Evolutionary conservation across 2,888 invertebrate species (phyloP).

Genomic region (Metellina segmentata): DNA sequence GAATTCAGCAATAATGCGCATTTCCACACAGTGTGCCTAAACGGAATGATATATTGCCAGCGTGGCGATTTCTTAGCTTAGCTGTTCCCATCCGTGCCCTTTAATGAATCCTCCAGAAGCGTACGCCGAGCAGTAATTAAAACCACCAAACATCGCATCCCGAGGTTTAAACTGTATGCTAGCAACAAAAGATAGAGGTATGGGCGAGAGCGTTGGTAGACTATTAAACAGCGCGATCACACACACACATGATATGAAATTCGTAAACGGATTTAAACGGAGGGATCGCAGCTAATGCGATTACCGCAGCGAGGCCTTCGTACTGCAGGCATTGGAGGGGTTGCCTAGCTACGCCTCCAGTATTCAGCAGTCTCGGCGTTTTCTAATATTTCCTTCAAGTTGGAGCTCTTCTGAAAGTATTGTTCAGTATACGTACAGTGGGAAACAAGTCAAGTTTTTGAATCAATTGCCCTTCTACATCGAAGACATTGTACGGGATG

Average conservation of each 20-base stretch:
- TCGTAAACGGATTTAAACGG: conserved; percentile 51
- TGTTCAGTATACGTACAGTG: background rate
- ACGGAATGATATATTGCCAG: background rate
- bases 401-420: background rate
- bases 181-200: conserved; percentile 40
- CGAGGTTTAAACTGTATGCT: conserved; percentile 47
- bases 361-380: background rate
- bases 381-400: conserved; percentile 19
- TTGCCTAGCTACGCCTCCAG: conserved; percentile 52
- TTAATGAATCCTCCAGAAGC: background rate
- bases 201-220: conserved; percentile 14
- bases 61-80: background rate
- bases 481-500: background rate
- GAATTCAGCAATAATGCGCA: background rate
- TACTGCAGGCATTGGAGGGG: conserved; percentile 31
- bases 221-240: conserved; percentile 57
- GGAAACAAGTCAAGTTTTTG: background rate
- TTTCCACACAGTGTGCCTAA: background rate
- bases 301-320: conserved; percentile 12
- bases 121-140: conserved; percentile 55
- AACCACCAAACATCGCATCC: conserved; percentile 57
- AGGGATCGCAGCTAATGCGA: conserved; percentile 52
- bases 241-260: conserved; percentile 50
- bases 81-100: background rate
- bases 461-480: background rate